Evolutionary conservation across 2,797 vertebrate species (phyloP), one percentile per base, ranked within the genome.

Genomic region (Pseudochirops cupreus): DNA sequence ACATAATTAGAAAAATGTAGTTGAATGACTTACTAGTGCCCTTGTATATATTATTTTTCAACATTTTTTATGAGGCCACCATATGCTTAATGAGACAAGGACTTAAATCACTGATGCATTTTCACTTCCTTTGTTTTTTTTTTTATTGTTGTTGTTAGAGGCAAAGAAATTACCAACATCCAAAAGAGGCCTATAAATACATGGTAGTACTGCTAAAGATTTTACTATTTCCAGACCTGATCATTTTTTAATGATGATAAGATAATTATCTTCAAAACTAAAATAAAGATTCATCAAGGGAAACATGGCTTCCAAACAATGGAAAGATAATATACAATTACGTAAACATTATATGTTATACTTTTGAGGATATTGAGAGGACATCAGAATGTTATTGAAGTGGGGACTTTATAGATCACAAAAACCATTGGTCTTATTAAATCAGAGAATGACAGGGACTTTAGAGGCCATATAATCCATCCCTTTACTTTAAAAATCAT

Each of bases 1-100:
- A 56, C 82, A 92, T 14, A 89, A 56, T 74, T 94, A 94, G 74
- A 62, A 97, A 97, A 95, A 39, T 50, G 4, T 92, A 92, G 1
- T 33, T 94, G 67, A 96, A 91, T 33, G 2, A 58, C 91, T 93
- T 94, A 9, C 39, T 90, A 28, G 87, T 95, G 90, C 31, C 90
- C 54, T 96, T 59, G 0, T 94, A 96, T 28, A 57, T 92, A 96
- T 94, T 4, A 94, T 5, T 1, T 59, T 92, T 67, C 94, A 94
- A 57, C 62, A 24, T 62, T 91, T 9, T 93, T 1, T n/a, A 91
- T 28, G 7, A 87, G 95, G 10, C 13, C 21, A 74, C 13, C 0
- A 90, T 0, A 54, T 21, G 21, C 1, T 46, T 93, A 91, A 50
- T 95, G 55, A 52, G 55, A 39, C 0, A 26, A 62, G 26, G 5